These are phyloP conservation scores for Decapterus maruadsi DNA, from an alignment of 2,797 vertebrate species.

Conservation along the genomic window DNA sequence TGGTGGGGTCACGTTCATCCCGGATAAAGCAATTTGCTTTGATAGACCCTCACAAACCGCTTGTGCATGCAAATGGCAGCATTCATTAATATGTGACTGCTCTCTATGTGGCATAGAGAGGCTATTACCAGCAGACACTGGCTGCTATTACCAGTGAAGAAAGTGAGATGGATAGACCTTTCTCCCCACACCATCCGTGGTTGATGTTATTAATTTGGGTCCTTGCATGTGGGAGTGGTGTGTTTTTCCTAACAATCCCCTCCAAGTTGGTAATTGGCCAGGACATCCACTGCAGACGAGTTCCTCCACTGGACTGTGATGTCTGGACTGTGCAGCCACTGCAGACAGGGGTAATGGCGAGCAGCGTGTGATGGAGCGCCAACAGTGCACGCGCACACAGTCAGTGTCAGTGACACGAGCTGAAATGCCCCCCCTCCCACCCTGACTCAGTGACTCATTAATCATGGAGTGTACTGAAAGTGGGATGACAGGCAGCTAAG, in stretches of 20 bases:
- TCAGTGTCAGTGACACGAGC: constrained; percentile 46
- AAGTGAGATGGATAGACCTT: constrained; percentile 73
- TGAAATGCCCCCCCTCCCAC: constrained; percentile 18
- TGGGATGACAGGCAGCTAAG: constrained; percentile 54
- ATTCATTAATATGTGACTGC: constrained; percentile 76
- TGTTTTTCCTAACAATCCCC: constrained; percentile 65
- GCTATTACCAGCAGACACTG: constrained; percentile 69
- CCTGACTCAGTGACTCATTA: constrained; percentile 71
- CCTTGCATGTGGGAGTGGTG: constrained; percentile 69
- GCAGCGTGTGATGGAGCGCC: constrained; percentile 31
- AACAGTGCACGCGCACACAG: constrained; percentile 38
- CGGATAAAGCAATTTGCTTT: constrained; percentile 79
- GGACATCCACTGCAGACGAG: constrained; percentile 48
- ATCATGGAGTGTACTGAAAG: constrained; percentile 60
- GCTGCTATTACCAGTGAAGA: constrained; percentile 64
- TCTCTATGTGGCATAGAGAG: constrained; percentile 58
- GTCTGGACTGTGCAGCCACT: constrained; percentile 33
- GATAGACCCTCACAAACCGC: constrained; percentile 76
- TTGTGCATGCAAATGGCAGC: constrained; percentile 76
- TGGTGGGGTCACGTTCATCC: constrained; percentile 69
- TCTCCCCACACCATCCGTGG: constrained; percentile 45
- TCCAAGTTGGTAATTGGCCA: constrained; percentile 70
- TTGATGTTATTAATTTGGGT: constrained; percentile 72
- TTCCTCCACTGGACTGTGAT: constrained; percentile 37
- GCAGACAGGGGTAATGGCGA: constrained; percentile 15